phyloP scores from a whole-genome alignment of 2,113 vertebrate species.

The Miniopterus natalensis region DNA sequence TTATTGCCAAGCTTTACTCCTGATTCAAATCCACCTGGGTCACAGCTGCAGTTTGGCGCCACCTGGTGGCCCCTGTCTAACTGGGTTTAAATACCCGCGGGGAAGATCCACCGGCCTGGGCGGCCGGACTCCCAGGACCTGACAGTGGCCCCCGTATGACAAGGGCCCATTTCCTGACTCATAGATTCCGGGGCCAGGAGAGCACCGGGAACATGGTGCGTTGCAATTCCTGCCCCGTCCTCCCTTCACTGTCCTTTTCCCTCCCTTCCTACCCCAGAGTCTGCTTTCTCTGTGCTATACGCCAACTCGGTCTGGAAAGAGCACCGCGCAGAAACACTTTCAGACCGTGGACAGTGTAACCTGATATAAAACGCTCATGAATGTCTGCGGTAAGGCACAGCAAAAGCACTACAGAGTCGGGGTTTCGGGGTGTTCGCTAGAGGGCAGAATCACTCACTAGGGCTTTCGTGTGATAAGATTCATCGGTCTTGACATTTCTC shows the following conservation, averaged over 20 bases:
- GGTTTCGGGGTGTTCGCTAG: background rate
- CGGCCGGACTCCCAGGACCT: background rate
- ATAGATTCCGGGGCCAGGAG: background rate
- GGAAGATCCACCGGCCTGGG: background rate
- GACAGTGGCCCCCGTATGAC: background rate
- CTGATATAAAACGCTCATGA: background rate
- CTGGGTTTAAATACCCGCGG: background rate
- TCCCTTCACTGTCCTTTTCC: background rate
- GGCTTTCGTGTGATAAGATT: background rate
- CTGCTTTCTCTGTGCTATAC: background rate
- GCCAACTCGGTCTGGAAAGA: background rate
- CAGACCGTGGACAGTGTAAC: background rate
- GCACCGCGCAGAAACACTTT: background rate
- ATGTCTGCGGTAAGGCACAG: background rate
- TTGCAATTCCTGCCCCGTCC: background rate
- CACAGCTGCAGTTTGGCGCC: slow-evolving; percentile 73
- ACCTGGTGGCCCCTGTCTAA: slow-evolving; percentile 65
- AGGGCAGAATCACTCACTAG: background rate
- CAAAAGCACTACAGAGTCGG: background rate
- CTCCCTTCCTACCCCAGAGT: background rate
- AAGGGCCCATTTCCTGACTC: background rate
- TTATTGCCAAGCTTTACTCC: background rate
- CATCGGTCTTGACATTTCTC: background rate
- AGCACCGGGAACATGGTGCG: background rate
- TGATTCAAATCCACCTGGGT: slow-evolving; percentile 31